These are phyloP conservation scores for Datnioides undecimradiatus DNA, from an alignment of 2,113 vertebrate species.

Conservation along the genomic window DNA sequence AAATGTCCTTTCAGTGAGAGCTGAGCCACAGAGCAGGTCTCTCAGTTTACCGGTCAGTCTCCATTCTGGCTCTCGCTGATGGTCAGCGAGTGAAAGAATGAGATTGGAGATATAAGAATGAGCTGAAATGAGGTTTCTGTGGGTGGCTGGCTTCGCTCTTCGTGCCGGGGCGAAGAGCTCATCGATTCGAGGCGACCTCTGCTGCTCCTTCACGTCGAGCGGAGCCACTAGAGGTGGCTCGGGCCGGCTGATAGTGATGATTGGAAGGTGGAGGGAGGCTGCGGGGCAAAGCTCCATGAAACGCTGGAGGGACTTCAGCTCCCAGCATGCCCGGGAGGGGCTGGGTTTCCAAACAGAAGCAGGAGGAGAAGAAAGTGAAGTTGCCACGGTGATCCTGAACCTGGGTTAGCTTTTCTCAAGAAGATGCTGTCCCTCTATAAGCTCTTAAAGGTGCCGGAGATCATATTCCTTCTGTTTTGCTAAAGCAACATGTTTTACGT, in stretches of 20 bases:
- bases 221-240: neutral
- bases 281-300: neutral
- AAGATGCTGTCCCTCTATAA: too few relatives aligned
- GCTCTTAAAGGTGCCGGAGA: neutral
- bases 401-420: neutral
- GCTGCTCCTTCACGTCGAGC: neutral
- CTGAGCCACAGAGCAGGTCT: neutral
- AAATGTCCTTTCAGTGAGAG: neutral
- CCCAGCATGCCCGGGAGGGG: neutral
- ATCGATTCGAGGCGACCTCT: neutral
- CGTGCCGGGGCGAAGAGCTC: neutral
- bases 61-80: neutral
- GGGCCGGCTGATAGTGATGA: neutral
- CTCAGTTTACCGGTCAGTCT: neutral
- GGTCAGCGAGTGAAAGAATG: slow-evolving; percentile 3
- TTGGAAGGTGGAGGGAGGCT: neutral
- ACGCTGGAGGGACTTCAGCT: neutral
- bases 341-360: neutral
- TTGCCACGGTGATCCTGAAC: neutral
- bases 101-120: neutral
- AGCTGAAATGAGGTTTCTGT: slow-evolving; percentile 15
- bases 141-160: neutral
- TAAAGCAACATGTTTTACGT: too few relatives aligned
- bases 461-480: too few relatives aligned
- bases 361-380: rapidly evolving